Percentiles rank a stretch among this genome's conserved stretches.
These are phyloP conservation scores for Cyphomyrus discorhynchus DNA, from an alignment of 2,113 vertebrate species.

Conservation along the genomic window DNA sequence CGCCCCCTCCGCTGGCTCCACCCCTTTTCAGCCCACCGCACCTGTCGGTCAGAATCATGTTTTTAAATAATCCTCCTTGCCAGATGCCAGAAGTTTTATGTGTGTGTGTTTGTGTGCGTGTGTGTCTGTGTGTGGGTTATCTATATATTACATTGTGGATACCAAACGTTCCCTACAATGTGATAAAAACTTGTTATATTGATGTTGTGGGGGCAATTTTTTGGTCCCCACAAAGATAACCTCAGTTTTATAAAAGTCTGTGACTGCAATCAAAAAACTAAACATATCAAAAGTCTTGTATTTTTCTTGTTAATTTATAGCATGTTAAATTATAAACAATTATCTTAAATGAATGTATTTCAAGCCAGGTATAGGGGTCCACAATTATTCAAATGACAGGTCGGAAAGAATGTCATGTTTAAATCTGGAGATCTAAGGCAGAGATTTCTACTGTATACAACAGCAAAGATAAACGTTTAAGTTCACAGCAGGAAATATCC, in stretches of 20 bases:
- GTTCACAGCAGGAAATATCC: not conserved
- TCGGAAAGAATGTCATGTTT: not conserved
- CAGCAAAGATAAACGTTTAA: not conserved
- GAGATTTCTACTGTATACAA: not conserved
- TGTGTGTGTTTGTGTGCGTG: not conserved
- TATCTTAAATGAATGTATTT: not conserved
- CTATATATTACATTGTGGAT: not conserved
- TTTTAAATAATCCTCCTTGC: not conserved
- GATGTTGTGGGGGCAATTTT: not conserved
- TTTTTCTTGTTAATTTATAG: not conserved
- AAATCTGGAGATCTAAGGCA: not conserved
- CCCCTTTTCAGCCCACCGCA: not conserved
- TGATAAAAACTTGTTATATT: not conserved
- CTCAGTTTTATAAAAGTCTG: not conserved
- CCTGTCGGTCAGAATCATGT: not conserved
- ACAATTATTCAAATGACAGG: not conserved
- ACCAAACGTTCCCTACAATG: not conserved
- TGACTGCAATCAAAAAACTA: not conserved
- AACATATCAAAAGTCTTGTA: not conserved
- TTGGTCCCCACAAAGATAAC: not conserved
- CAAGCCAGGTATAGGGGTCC: not conserved
- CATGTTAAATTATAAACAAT: not conserved
- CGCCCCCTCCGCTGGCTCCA: slow-evolving; percentile 3
- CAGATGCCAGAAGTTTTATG: not conserved
- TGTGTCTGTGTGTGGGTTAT: not conserved